These are phyloP conservation scores for Drosophila albomicans DNA, from an alignment of 1,140 invertebrate species.

Conservation along the genomic window DNA sequence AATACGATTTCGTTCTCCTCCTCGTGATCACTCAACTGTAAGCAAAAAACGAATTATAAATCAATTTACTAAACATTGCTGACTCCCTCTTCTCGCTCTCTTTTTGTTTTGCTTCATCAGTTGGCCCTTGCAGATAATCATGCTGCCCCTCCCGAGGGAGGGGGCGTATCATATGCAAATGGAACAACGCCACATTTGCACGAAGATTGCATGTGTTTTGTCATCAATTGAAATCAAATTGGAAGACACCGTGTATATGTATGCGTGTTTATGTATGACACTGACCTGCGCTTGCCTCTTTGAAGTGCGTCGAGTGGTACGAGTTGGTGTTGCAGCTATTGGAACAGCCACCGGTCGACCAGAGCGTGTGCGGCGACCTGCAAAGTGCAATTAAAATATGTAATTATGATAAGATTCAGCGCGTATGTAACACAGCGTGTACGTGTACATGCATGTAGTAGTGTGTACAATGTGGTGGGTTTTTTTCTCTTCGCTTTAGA, in stretches of 20 bases:
- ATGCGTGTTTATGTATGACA: constrained; percentile 13
- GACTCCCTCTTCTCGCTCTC: not conserved
- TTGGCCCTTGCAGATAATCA: constrained; percentile 85
- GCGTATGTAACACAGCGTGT: constrained; percentile 13
- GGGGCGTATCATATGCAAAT: constrained; percentile 71
- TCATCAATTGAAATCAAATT: constrained; percentile 61
- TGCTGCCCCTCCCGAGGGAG: not conserved
- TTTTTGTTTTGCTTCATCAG: constrained; percentile 61
- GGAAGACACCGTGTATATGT: not conserved
- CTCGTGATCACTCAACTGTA: constrained; percentile 69
- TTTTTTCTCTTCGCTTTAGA: constrained; percentile 11
- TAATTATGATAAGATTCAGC: constrained; percentile 20
- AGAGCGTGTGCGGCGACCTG: constrained; percentile 78
- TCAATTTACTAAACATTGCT: not conserved
- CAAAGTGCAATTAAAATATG: constrained; percentile 32
- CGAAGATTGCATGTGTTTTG: constrained; percentile 60
- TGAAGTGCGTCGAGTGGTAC: constrained; percentile 66
- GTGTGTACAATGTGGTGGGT: constrained; percentile 31
- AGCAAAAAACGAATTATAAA: constrained; percentile 24
- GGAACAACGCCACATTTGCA: constrained; percentile 84
- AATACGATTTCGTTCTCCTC: constrained; percentile 43
- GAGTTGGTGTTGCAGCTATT: constrained; percentile 40
- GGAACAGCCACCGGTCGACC: constrained; percentile 61
- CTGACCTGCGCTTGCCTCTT: constrained; percentile 75
- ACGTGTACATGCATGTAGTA: constrained; percentile 22